Base-by-base conservation (phyloP, 2,888 invertebrate species). In the Drosophila pseudotakahashii region DNA sequence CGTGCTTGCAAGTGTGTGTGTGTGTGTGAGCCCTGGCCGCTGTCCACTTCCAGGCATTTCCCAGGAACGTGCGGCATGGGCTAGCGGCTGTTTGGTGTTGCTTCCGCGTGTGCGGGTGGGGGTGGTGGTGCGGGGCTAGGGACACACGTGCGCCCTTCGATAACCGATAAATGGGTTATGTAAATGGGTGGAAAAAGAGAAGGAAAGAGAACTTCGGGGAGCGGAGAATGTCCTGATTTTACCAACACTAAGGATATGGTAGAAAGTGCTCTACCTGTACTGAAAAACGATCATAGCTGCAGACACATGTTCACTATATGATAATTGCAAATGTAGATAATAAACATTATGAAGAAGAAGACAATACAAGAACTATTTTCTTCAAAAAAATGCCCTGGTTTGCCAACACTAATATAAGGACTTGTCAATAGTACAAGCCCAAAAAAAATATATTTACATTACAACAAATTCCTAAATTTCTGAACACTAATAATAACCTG, bases 41-140 rank as follows among this genome's bases (percentile, higher is more conserved):
- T 45, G 45, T 36, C 23, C 47, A 30, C 37, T 47, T 52, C 37
- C 73, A 52, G 42, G 26, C 48, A 50, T 72, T 72, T 59, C 72
- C 10, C 11, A 7, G 73, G 67, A 73, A 73, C 60, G 59, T 36
- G 39, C 48, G 73, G 60, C 11, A 72, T 30, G 67, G 52, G 7
- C 67, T 51, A 69, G 55, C 62, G 55, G 63, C 36, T 47, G 62
- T 53, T 53, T 51, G 63, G 53, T 45, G 34, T n/a, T 50, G 26
- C 37, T 45, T 16, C 10, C 14, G 42, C 32, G 19, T n/a, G 44
- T 19, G 14, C 2, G 32, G 19, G 34, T 7, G 41, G 44, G 57
- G 42, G 44, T 45, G 36, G 14, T 30, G 30, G 39, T 13, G 50
- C 34, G 60, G 39, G 37, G 26, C 30, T 44, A 14, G 42, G 34